Base-by-base conservation (phyloP, 2,113 vertebrate species). In the Crocuta crocuta region DNA sequence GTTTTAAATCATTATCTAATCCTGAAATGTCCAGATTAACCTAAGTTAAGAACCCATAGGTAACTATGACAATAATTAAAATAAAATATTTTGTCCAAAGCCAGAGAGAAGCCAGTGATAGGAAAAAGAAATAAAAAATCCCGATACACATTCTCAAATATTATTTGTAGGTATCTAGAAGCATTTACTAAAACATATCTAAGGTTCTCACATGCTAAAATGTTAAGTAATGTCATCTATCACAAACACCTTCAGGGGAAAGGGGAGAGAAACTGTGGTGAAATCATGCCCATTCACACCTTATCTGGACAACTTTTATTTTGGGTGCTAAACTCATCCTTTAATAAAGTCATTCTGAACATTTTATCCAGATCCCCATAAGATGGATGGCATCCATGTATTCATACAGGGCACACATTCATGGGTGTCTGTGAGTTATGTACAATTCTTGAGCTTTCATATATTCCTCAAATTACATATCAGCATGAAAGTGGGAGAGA, bases 21-120 rank as follows among this genome's bases (percentile, higher is more conserved):
- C 65, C 55, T 61, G 87, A 95, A 97, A 98, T 96, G 96, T 98
- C 96, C 93, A 88, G 43, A 94, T 97, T 98, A 98, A 94, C 63
- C 91, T 98, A 97, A 88, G 70, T 97, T 97, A 98, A 95, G 85
- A 96, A 96, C 53, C 5, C 35, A 13, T 39, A 17, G 24, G 63
- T 48, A 91, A 94, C 21, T 35, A 23, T 87, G 80, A 70, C 19
- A 58, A 43, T 84, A 74, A 58, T 74, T 83, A 82, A 95, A 95
- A 93, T 88, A 88, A 96, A 90, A 83, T 89, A 87, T 45, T 81
- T 95, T 95, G 3, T 4, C 31, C 26, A 24, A 87, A 39, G 74
- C 84, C 65, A 92, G 50, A 92, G 88, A 48, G 26, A 93, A 83
- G 7, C 0, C 24, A 93, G 58, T 43, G 19, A 73, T 63, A 11